phyloP scores from a whole-genome alignment of 2,797 vertebrate species.

The Cryptoblepharus egeriae region DNA sequence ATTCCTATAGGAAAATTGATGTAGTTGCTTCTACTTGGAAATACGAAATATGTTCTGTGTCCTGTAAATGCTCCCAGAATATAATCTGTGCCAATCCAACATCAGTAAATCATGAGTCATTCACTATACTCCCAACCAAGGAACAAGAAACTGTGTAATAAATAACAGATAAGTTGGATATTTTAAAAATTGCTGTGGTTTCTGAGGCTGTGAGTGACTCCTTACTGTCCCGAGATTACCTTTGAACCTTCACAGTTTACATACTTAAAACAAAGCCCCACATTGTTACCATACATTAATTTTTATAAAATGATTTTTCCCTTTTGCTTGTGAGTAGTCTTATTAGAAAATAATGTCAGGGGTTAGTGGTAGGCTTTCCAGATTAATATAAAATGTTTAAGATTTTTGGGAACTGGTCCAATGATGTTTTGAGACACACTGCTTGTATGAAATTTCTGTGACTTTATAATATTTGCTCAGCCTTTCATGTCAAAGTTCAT shows the following conservation, averaged over 20 bases:
- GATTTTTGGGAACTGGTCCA: background rate
- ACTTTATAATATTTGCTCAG: background rate
- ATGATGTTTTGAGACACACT: background rate
- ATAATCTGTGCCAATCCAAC: conserved; percentile 16
- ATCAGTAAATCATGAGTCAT: conserved; percentile 21
- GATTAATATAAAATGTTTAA: background rate
- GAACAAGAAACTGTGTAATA: conserved; percentile 11
- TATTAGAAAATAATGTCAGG: background rate
- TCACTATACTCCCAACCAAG: background rate
- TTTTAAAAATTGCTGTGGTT: conserved; percentile 5
- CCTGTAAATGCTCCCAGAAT: conserved; percentile 13
- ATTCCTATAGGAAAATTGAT: background rate
- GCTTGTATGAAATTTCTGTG: background rate
- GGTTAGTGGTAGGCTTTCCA: background rate
- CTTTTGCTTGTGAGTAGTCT: background rate
- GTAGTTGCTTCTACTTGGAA: conserved; percentile 1
- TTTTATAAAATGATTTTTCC: background rate
- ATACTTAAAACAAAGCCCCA: background rate
- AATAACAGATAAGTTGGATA: background rate
- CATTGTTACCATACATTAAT: background rate
- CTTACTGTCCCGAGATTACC: background rate
- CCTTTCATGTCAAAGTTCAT: background rate
- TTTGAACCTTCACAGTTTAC: background rate
- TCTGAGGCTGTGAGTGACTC: background rate
- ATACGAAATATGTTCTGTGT: background rate